Base-by-base conservation (phyloP, 2,888 invertebrate species). In the Alitta virens region DNA sequence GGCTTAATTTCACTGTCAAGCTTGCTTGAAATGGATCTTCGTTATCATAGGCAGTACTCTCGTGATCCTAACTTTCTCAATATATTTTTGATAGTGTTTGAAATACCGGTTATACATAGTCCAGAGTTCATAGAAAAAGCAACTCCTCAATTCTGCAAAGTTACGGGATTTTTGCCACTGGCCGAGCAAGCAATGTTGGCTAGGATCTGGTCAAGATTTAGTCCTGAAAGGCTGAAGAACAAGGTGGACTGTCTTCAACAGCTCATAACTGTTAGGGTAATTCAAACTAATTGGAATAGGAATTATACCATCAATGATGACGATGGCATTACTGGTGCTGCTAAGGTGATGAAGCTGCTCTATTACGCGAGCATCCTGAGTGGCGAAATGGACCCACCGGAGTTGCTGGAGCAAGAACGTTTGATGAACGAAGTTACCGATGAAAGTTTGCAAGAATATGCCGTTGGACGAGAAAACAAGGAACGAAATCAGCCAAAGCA, bases 331-430 rank as follows among this genome's bases (percentile, higher is more conserved):
- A 90, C 91, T 21, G 88, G 90, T 63, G 91, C 93, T 1, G 92
- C 94, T 21, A 91, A 90, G 85, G 87, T 94, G 56, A 89, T 95
- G 87, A 94, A 92, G 86, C 72, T 82, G 18, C 67, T 83, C 25
- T 82, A 75, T 69, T 94, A 91, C 82, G 93, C 94, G 16, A 92
- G 90, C 79, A 89, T 95, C 80, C 78, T 92, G 69, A 92, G 92
- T 1, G 94, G 95, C 1, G 63, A 70, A 24, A 66, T 73, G 33
- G 83, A 83, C 63, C 70, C 74, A 1, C 62, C 68, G 23, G 70
- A 74, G 18, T 70, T 71, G 27, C 21, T 56, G 2, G 63, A 63
- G 23, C 49, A 50, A n/a, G 64, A 64, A 23, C 27, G 42, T 24
- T 56, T 62, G n/a, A 42, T 69, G 38, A 63, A 68, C 18, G 69